phyloP scores from a whole-genome alignment of 1,140 invertebrate genomes.

The Micrasema minimum region DNA sequence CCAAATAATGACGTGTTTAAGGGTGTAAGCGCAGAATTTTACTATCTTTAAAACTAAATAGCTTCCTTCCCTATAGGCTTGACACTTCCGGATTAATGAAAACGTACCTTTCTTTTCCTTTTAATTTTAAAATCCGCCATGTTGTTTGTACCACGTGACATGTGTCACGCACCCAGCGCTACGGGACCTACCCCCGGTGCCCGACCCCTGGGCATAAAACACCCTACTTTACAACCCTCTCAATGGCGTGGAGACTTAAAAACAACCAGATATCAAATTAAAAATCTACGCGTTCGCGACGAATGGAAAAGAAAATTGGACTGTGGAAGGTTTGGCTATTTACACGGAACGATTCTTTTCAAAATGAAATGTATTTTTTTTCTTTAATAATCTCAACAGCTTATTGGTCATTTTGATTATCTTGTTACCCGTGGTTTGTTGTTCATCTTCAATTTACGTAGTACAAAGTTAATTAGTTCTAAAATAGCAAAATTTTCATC shows the following conservation, averaged over 20 bases:
- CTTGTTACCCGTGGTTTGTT: no score
- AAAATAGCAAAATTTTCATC: no score
- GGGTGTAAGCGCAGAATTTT: no score
- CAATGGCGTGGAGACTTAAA: constrained; percentile 30
- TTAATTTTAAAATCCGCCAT: constrained; percentile 30
- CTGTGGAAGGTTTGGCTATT: constrained; percentile 6
- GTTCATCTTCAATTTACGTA: no score
- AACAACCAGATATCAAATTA: constrained; percentile 36
- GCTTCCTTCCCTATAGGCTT: neutral
- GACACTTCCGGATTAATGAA: constrained; percentile 7
- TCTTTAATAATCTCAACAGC: no score
- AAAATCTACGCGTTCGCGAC: constrained; percentile 19
- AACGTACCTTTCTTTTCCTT: constrained; percentile 18
- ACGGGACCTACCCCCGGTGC: neutral
- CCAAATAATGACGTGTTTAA: no score
- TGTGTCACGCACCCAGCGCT: constrained; percentile 29
- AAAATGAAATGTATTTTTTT: no score
- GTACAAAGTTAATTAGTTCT: no score
- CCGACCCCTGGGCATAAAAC: neutral
- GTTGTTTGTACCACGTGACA: constrained; percentile 33
- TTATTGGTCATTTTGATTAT: no score
- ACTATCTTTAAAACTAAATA: no score
- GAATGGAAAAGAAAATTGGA: constrained; percentile 26
- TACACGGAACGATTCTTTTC: constrained; percentile 4
- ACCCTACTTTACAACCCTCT: constrained; percentile 24